Evolutionary conservation across 2,888 invertebrate species (phyloP).

Genomic region (Eutolmus rufibarbis): DNA sequence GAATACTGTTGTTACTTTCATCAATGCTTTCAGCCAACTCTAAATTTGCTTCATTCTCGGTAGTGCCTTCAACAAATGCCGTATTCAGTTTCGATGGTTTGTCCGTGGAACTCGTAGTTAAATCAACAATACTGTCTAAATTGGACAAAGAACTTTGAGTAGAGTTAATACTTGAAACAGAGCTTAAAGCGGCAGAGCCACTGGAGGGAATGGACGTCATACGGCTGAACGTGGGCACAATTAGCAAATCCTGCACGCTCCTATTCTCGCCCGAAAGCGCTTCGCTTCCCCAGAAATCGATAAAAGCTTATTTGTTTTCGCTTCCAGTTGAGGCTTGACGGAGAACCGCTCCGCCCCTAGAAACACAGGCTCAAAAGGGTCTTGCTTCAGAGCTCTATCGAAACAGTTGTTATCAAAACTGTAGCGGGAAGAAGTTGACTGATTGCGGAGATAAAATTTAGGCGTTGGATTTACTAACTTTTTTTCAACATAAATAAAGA

Average conservation of each 20-base stretch:
- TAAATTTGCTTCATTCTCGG: background rate
- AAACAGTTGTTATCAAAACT: conserved; percentile 45
- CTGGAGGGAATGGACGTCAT: background rate
- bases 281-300: background rate
- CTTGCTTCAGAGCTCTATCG: conserved; percentile 37
- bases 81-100: background rate
- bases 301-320: background rate
- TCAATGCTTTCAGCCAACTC: background rate
- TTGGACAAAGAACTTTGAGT: background rate
- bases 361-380: conserved; percentile 44
- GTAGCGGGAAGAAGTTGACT: background rate
- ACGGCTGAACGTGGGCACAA: background rate
- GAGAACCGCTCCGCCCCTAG: background rate
- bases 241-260: conserved; percentile 35
- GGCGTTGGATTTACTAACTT: background rate
- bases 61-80: background rate
- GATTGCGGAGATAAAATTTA: background rate
- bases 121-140: background rate
- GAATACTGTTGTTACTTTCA: background rate
- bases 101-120: background rate
- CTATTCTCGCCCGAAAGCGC: background rate
- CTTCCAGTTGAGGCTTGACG: background rate
- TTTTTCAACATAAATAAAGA: background rate
- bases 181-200: background rate
- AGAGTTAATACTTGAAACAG: conserved; percentile 19